These are phyloP conservation scores for Sporophila hypoxantha DNA, from an alignment of 2,113 vertebrate genomes.

Conservation along the genomic window DNA sequence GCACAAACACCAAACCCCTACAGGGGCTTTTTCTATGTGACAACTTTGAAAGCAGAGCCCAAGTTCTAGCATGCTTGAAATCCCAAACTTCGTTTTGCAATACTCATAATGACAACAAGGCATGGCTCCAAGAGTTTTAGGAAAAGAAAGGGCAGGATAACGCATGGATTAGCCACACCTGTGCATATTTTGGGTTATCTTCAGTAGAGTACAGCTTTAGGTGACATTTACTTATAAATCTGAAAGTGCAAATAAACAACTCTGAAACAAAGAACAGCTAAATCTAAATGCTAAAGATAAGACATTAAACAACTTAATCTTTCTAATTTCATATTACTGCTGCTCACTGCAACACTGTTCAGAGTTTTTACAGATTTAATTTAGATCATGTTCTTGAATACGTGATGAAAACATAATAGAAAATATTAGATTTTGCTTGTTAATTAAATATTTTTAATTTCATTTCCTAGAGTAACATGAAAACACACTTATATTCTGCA, in stretches of 20 bases:
- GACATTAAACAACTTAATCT: neutral
- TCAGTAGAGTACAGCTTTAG: neutral
- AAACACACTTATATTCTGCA: neutral
- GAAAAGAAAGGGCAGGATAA: neutral
- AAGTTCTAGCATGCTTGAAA: neutral
- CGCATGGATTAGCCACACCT: neutral
- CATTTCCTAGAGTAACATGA: neutral
- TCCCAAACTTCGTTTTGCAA: neutral
- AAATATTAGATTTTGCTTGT: neutral
- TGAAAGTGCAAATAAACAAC: neutral
- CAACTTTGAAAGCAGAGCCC: neutral
- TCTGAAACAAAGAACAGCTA: neutral
- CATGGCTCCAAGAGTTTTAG: neutral
- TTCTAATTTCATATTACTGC: neutral
- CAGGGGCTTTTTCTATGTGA: neutral
- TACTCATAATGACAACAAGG: neutral
- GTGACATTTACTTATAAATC: slow-evolving; percentile 5
- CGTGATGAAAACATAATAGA: neutral
- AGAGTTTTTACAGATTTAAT: neutral
- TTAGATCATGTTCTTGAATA: neutral
- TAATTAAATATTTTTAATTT: neutral
- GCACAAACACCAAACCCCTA: neutral
- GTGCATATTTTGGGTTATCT: neutral
- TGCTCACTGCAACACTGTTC: neutral
- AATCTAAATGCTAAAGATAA: slow-evolving; percentile 1